A percentile compares a stretch with the other conserved stretches of the same genome.
phyloP scores from a whole-genome alignment of 35 echinoderm and acorn worm species.

The Ophiothrix spiculata region DNA sequence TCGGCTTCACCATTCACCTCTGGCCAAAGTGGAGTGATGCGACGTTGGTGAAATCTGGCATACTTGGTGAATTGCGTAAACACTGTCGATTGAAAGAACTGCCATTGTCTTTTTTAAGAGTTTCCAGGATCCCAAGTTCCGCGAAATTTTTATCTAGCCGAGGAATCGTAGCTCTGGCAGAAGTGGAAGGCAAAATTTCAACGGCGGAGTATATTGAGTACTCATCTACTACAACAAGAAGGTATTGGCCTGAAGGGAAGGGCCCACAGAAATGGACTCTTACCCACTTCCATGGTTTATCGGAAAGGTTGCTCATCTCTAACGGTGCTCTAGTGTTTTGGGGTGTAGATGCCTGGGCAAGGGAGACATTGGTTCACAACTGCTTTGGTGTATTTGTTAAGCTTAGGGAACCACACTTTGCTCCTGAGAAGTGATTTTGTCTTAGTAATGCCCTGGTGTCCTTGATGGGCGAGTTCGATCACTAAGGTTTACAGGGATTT shows the following conservation, averaged over 20 bases:
- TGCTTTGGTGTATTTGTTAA: too few relatives aligned
- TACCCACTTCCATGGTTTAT: slow-evolving; percentile 24
- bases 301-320: slow-evolving; percentile 6
- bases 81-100: slow-evolving; percentile 31
- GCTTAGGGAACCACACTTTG: too few relatives aligned
- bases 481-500: too few relatives aligned
- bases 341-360: too few relatives aligned
- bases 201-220: slow-evolving; percentile 67
- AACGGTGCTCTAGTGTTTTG: too few relatives aligned
- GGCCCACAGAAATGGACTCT: slow-evolving; percentile 25
- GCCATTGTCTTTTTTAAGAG: slow-evolving; percentile 55
- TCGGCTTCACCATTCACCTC: slow-evolving; percentile 58
- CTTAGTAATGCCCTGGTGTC: too few relatives aligned
- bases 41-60: slow-evolving; percentile 34
- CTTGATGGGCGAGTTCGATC: too few relatives aligned
- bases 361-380: too few relatives aligned
- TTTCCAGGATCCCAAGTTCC: slow-evolving; percentile 26
- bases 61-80: slow-evolving; percentile 21
- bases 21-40: slow-evolving; percentile 48
- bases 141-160: slow-evolving; percentile 39
- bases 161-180: slow-evolving; percentile 48
- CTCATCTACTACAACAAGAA: slow-evolving; percentile 58
- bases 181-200: slow-evolving; percentile 43
- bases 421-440: too few relatives aligned
- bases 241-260: slow-evolving; percentile 37